Base-by-base conservation (phyloP, 2,797 vertebrate genomes). In the Lepus oiostolus region DNA sequence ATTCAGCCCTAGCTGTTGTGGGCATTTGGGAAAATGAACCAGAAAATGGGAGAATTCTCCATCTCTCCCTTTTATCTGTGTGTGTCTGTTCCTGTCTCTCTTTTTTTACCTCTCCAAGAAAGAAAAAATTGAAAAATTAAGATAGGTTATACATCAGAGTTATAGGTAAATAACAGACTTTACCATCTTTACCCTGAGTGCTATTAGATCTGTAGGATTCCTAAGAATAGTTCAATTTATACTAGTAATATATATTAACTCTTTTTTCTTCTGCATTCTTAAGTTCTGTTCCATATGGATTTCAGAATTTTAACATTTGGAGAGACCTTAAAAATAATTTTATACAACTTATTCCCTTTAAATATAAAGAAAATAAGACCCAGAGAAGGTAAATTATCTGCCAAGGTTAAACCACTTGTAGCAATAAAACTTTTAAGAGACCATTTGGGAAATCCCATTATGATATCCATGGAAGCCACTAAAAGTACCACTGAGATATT, bases 361-460 rank as follows among this genome's bases (percentile, higher is more conserved):
- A 81, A 95, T 35, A 90, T 88, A 60, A 95, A 42, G 38, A 85
- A 93, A 85, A 5, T 63, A 92, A 88, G 80, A 74, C 0, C 0
- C 62, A 91, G 50, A 60, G 14, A 94, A 72, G 13, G 7, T 85
- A 77, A 84, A 35, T 72, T 62, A 94, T 16, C 68, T 67, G 3
- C 35, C 30, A 86, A 93, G 42, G 38, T 86, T 87, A 96, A 42
- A 83, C 7, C 60, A 85, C 60, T 88, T 90, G 83, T 0, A 91
- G 76, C 67, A 81, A 28, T 95, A 88, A 97, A 95, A 94, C 81
- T 63, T 96, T 96, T 95, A 93, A 97, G 75, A 77, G 42, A 89
- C 83, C 62, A 75, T 95, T 96, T 96, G 91, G 91, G 84, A 96
- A 96, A 96, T 92, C 87, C 74, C 71, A 93, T 94, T 90, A 84